Percentiles rank a stretch among this genome's conserved stretches.
Conservation (phyloP, 2,797 vertebrate species). For the Allenopithecus nigroviridis region DNA sequence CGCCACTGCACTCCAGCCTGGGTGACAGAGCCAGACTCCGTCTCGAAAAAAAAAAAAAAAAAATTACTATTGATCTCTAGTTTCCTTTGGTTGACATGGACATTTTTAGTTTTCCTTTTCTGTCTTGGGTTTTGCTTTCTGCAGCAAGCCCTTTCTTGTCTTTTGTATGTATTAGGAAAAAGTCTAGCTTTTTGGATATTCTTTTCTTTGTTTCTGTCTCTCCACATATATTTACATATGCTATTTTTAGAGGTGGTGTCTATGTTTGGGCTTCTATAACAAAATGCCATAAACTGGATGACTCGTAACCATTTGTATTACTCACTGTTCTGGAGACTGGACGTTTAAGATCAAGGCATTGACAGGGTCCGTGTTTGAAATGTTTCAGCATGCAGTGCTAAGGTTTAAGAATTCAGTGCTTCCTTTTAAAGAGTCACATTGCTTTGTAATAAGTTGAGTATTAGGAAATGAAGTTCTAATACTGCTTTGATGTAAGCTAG, state of each 20-base stretch:
- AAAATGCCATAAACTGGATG: neutral
- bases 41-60: no score
- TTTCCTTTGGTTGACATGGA: neutral
- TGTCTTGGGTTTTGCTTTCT: neutral
- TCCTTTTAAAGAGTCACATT: neutral
- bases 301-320: neutral
- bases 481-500: neutral
- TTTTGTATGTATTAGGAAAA: neutral
- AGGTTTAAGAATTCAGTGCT: neutral
- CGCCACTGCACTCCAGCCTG: accelerated
- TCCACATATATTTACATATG: neutral
- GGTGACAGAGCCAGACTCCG: accelerated
- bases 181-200: neutral
- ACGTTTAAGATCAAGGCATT: neutral
- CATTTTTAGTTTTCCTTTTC: neutral
- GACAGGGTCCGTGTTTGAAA: neutral
- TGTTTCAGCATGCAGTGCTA: neutral
- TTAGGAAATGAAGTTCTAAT: neutral
- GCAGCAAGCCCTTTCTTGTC: neutral
- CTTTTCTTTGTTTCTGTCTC: neutral
- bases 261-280: neutral
- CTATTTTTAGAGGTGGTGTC: neutral
- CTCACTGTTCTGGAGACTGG: neutral
- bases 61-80: neutral
- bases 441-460: neutral